These are phyloP conservation scores for Nineta flava DNA, from an alignment of 2,888 invertebrate species.

Conservation along the genomic window DNA sequence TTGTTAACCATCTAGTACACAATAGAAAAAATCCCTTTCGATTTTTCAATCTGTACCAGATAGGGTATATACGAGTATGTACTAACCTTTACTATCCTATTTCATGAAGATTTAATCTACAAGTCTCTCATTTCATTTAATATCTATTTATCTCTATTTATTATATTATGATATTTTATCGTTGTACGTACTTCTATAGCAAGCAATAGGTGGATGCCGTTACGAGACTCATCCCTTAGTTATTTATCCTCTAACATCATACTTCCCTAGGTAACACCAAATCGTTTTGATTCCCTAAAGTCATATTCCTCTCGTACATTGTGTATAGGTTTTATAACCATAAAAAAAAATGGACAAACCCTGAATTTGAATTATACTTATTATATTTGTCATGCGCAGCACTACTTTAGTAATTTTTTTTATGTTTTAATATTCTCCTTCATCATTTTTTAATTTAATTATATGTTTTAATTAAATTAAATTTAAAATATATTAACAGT, in stretches of 20 bases:
- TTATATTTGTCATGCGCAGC: neutral
- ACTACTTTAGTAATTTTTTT: neutral
- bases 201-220: too few species aligned
- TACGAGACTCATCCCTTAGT: too few species aligned
- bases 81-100: neutral
- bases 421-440: too few species aligned
- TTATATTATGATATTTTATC: neutral
- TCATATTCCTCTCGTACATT: neutral
- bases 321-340: neutral
- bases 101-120: conserved; percentile 1
- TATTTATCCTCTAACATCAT: too few species aligned
- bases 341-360: neutral
- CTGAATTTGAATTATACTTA: neutral
- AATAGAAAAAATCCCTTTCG: too few species aligned
- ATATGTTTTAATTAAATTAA: neutral
- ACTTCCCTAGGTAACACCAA: neutral
- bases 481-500: neutral
- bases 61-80: too few species aligned
- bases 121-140: neutral
- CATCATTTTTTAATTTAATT: too few species aligned
- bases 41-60: too few species aligned
- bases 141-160: neutral
- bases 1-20: too few species aligned
- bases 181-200: neutral
- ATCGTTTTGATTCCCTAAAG: neutral